phyloP scores from a whole-genome alignment of 2,113 vertebrate species.

The Larimichthys crocea region DNA sequence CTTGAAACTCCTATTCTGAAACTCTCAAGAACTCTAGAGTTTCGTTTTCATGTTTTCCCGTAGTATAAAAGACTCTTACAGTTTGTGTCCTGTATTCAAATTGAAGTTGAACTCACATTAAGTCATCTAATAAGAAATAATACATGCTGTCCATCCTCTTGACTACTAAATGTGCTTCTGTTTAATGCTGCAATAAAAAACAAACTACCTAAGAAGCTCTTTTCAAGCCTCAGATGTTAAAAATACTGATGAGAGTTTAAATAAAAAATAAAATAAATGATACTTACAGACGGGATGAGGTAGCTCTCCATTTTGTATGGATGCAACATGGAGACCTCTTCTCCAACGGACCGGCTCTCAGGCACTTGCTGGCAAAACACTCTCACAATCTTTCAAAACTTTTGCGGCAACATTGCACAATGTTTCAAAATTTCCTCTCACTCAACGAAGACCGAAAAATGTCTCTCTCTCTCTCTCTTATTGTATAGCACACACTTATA shows the following conservation, averaged over 20 bases:
- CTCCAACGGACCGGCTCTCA: constrained; percentile 68
- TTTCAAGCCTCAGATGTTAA: not conserved
- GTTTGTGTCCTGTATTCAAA: constrained; percentile 56
- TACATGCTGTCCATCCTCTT: not conserved
- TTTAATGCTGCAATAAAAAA: not conserved
- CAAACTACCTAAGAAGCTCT: not conserved
- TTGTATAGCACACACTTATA: constrained; percentile 40
- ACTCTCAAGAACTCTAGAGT: constrained; percentile 64
- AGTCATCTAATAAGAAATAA: constrained; percentile 23
- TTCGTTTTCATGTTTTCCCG: constrained; percentile 73
- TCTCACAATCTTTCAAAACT: constrained; percentile 86
- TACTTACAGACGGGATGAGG: constrained; percentile 87
- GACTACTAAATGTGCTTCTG: not conserved
- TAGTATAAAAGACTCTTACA: constrained; percentile 63
- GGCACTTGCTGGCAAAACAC: constrained; percentile 72
- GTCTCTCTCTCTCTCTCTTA: constrained; percentile 60
- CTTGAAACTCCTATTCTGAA: constrained; percentile 58
- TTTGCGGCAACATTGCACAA: constrained; percentile 87
- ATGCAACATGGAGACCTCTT: constrained; percentile 86
- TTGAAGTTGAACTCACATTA: constrained; percentile 46
- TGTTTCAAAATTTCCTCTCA: constrained; percentile 86
- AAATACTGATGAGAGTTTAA: not conserved
- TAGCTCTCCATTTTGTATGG: constrained; percentile 89
- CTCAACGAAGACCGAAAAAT: constrained; percentile 79
- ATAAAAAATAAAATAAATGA: constrained; percentile 23